Base-by-base conservation (phyloP, 2,797 vertebrate genomes). In the Intellagama lesueurii region DNA sequence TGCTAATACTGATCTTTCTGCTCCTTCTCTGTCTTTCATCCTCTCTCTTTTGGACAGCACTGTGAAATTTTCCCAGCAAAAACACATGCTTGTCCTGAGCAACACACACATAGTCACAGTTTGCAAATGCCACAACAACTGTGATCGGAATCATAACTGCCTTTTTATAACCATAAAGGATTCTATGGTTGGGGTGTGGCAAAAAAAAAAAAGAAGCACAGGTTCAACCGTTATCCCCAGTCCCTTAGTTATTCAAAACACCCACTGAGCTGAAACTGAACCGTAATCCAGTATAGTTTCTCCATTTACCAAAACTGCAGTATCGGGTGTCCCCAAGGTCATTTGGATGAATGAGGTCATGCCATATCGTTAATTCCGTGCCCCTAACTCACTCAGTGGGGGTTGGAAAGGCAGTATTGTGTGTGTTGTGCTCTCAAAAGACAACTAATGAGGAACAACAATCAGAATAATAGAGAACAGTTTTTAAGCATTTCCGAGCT, bases 401-500 rank as follows among this genome's bases (percentile, higher is more conserved):
- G 73, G 4, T 56, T 44, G 16, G 26, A 70, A 47, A 87, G 70
- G n/a, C 73, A 56, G 22, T 32, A 70, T 26, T 86, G 35, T 64
- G 16, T 28, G 40, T 5, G 7, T 17, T 2, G 11, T 49, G 17
- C 52, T 82, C 66, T 86, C 83, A 82, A 88, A 85, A 86, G 83
- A 72, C 8, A 1, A 5, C 79, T 81, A 82, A 88, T 49, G 17
- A 77, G 35, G 78, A 72, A 12, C 56, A 81, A 91, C 69, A 60
- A 60, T 44, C 24, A 60, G 64, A 85, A 85, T 44, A 35, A 85
- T 24, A 22, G 30, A 40, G 64, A 49, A 69, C 24, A 35, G 60
- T 35, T 72, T 77, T 86, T 47, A 81, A 60, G 86, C 32, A 77
- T 85, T 86, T 70, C 72, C 30, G 12, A 77, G 32, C 47, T 22